Conservation (phyloP, 2,888 invertebrate genomes). For the Ecliptopera silaceata region DNA sequence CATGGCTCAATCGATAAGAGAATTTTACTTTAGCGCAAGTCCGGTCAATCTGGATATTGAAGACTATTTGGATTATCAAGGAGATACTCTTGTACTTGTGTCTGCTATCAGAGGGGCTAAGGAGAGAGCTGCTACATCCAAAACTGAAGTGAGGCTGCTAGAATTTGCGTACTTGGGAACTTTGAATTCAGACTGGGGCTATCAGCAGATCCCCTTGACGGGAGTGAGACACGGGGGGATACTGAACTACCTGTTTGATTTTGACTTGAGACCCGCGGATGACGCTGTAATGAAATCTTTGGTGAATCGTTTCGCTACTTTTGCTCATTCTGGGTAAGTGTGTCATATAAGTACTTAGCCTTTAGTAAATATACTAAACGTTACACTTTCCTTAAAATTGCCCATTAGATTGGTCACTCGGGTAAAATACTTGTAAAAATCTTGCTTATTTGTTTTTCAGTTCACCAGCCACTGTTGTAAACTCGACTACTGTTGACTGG, state of each 20-base stretch:
- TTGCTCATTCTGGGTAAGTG: conserved; percentile 64
- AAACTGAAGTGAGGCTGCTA: conserved; percentile 54
- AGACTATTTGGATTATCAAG: conserved; percentile 67
- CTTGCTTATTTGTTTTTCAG: conserved; percentile 19
- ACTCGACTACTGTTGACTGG: conserved; percentile 37
- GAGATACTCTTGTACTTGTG: conserved; percentile 62
- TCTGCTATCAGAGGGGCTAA: conserved; percentile 58
- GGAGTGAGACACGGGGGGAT: conserved; percentile 67
- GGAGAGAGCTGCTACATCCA: conserved; percentile 60
- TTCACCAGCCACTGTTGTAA: conserved; percentile 16
- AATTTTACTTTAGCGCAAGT: conserved; percentile 59
- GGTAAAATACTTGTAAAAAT: not conserved
- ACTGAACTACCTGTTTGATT: conserved; percentile 64
- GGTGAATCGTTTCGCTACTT: conserved; percentile 51
- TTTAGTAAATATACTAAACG: too few relatives aligned
- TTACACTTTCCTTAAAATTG: too few relatives aligned
- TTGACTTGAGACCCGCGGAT: conserved; percentile 51
- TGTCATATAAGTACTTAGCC: too few relatives aligned
- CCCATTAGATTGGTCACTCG: too few relatives aligned
- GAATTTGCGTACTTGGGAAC: conserved; percentile 66
- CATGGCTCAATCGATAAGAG: conserved; percentile 48
- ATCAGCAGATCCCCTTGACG: conserved; percentile 53
- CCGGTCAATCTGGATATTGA: conserved; percentile 56
- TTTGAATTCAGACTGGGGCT: conserved; percentile 58
- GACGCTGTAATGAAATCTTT: conserved; percentile 45